Conservation (phyloP, 2,113 vertebrate species). For the Gasterosteus nipponicus region DNA sequence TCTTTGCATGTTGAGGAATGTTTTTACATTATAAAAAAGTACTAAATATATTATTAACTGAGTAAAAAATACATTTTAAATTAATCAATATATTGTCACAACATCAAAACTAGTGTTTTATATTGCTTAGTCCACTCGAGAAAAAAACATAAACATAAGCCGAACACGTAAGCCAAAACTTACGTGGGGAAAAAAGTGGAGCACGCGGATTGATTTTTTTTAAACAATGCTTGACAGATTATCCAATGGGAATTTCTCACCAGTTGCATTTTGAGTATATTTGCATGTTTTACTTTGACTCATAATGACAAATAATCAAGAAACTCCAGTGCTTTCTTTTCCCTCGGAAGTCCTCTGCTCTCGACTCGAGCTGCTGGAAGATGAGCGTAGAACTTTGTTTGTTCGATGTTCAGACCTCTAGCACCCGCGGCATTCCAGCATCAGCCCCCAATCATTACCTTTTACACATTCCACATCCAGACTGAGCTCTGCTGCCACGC, state of each 20-base stretch:
- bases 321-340: not conserved
- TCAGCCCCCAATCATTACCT: slow-evolving; percentile 29
- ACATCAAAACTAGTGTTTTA: not conserved
- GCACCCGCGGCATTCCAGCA: not conserved
- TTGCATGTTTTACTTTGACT: not conserved
- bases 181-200: not conserved
- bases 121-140: not conserved
- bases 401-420: not conserved
- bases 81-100: not conserved
- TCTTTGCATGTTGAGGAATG: not conserved
- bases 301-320: not conserved
- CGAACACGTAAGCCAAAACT: too few relatives aligned
- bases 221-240: not conserved
- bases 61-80: too few relatives aligned
- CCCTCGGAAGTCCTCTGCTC: not conserved
- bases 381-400: not conserved
- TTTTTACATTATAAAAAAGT: not conserved
- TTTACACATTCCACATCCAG: slow-evolving; percentile 20
- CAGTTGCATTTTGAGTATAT: not conserved
- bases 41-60: not conserved
- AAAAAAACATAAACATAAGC: not conserved
- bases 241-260: not conserved
- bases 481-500: slow-evolving; percentile 25
- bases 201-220: not conserved
- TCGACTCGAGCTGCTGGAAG: not conserved